Percentiles rank a stretch among this genome's conserved stretches.
phyloP scores from a whole-genome alignment of 2,113 vertebrate genomes.

The Percina caprodes region DNA sequence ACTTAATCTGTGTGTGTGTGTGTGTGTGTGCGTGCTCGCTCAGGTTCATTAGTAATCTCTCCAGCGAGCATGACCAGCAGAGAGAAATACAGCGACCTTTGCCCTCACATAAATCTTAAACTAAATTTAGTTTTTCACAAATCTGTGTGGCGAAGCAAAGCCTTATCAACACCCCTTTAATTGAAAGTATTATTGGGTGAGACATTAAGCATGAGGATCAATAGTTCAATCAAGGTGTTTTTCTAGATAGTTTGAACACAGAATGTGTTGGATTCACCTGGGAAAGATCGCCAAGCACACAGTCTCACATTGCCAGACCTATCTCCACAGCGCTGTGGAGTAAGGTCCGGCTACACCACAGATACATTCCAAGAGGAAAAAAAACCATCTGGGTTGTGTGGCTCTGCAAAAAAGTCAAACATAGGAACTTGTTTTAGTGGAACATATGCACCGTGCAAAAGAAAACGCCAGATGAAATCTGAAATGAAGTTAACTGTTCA shows the following conservation, averaged over 20 bases:
- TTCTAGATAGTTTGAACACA: slow-evolving; percentile 23
- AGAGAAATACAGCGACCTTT: slow-evolving; percentile 56
- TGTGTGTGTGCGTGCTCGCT: not conserved
- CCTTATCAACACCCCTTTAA: slow-evolving; percentile 43
- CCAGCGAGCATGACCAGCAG: slow-evolving; percentile 25
- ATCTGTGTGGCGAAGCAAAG: slow-evolving; percentile 25
- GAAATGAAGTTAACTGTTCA: too few species aligned
- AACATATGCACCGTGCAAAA: too few species aligned
- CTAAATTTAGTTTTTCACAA: slow-evolving; percentile 36
- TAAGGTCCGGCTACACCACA: too few species aligned
- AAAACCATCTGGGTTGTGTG: too few species aligned
- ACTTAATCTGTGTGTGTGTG: slow-evolving; percentile 50
- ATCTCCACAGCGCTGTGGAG: too few species aligned
- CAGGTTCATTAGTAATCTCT: slow-evolving; percentile 56
- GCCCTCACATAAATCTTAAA: slow-evolving; percentile 46
- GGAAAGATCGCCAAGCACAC: slow-evolving; percentile 1
- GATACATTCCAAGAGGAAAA: too few species aligned
- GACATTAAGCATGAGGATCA: slow-evolving; percentile 22
- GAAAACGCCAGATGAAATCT: too few species aligned
- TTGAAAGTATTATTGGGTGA: slow-evolving; percentile 19
- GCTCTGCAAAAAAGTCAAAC: too few species aligned
- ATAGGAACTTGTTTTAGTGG: too few species aligned
- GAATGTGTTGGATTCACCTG: slow-evolving; percentile 2
- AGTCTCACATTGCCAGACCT: too few species aligned
- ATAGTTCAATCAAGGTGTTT: slow-evolving; percentile 33